These are phyloP conservation scores for Mungos mungo DNA, from an alignment of 2,113 vertebrate genomes.

Conservation along the genomic window DNA sequence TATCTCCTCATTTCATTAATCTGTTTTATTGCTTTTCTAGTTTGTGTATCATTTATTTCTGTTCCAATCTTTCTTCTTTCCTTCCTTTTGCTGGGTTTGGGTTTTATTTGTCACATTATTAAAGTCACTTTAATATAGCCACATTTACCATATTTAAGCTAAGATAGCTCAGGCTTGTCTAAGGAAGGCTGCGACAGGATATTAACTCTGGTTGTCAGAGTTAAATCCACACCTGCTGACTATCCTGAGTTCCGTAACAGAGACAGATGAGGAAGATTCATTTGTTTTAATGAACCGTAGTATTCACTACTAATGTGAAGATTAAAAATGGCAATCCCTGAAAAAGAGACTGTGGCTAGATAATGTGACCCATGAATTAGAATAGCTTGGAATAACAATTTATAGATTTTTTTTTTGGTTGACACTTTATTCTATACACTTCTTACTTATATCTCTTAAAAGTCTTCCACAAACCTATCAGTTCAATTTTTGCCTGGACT, in stretches of 20 bases:
- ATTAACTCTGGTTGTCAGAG: not conserved
- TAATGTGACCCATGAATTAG: not conserved
- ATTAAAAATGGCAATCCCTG: not conserved
- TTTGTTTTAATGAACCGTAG: not conserved
- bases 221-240: not conserved
- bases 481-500: not conserved
- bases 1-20: no score
- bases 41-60: no score
- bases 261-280: not conserved
- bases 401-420: slow-evolving; percentile 7
- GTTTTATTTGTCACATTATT: not conserved
- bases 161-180: not conserved
- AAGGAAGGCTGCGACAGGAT: not conserved
- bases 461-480: not conserved
- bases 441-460: not conserved
- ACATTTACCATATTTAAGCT: not conserved
- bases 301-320: not conserved
- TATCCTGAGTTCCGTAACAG: slow-evolving; percentile 2
- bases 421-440: not conserved
- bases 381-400: not conserved
- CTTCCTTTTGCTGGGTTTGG: not conserved
- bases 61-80: no score
- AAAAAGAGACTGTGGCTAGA: not conserved
- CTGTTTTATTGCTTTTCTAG: no score
- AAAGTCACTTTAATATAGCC: not conserved